A percentile compares a stretch with the other conserved stretches of the same genome.
Conservation (phyloP, 2,113 vertebrate genomes). For the Ptyas mucosa region DNA sequence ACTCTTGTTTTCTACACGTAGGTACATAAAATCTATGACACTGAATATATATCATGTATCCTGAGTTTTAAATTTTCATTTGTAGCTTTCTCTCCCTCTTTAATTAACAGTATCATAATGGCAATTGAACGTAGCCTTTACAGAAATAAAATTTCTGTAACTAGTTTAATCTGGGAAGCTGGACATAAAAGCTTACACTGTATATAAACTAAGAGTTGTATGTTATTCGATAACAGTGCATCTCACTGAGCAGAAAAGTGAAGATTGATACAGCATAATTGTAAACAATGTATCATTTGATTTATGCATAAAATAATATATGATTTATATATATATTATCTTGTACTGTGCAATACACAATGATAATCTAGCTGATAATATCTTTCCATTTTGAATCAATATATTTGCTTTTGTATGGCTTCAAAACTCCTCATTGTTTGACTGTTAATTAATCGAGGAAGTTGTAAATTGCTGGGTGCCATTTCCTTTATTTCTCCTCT, state of each 20-base stretch:
- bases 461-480: conserved; percentile 44
- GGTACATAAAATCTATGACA: background rate
- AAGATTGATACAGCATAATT: background rate
- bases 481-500: conserved; percentile 17
- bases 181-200: background rate
- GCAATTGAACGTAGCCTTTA: background rate
- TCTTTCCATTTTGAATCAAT: background rate
- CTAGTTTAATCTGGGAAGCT: background rate
- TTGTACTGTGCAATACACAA: background rate
- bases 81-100: background rate
- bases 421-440: conserved; percentile 36
- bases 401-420: rapidly evolving
- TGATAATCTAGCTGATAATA: background rate
- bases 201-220: background rate
- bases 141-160: background rate
- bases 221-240: background rate
- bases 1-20: background rate
- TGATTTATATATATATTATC: background rate
- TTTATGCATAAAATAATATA: background rate
- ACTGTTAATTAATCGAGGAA: conserved; percentile 48
- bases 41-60: background rate
- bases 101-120: background rate
- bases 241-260: background rate
- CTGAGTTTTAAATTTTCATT: background rate
- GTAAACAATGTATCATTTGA: background rate